Evolutionary conservation across 1,140 invertebrate genomes (phyloP), one percentile per base, ranked within the genome.

Genomic region (Mamestra configurata): DNA sequence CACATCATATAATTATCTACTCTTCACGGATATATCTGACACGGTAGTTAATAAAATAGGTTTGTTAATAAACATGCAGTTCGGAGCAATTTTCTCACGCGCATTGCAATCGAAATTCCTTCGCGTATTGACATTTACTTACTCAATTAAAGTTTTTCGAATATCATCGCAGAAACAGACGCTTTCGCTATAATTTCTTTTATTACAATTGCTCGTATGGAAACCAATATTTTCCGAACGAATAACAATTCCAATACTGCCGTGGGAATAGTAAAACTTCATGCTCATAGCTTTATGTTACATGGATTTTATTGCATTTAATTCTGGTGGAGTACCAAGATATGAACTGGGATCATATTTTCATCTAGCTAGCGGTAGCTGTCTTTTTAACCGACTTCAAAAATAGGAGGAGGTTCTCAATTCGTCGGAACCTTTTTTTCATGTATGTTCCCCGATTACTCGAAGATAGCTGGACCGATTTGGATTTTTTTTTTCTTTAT

Each of bases 171-270:
- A 53, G 18, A 53, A 7, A 53, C 15, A 53, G 10, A 18, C 20
- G 20, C 51, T 53, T 11, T 22, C 2, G 6, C 20, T 53, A 53
- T 20, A 20, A 24, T 11, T 20, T 53, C 11, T 20, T 64, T 64
- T 40, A 64, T 20, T 27, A 5, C 18, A 24, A 15, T 13, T 11
- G 55, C 11, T 24, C 55, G 3, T 27, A 22, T 27, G 24, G 13
- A 57, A 27, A 13, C 55, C 11, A 57, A 27, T 57, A 57, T 57
- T 57, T 57, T 57, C 55, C 55, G 22, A 27, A 15, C 55, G 55
- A 20, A 57, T 27, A 57, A 57, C 55, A 13, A 27, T 57, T 57
- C 13, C 55, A 27, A 57, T 57, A 27, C 5, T 27, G 24, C 55
- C 10, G 55, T 57, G 55, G 55, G 55, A 27, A 27, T 57, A 27